Conservation (phyloP, 1,140 invertebrate genomes). For the Drosophila arizonae region DNA sequence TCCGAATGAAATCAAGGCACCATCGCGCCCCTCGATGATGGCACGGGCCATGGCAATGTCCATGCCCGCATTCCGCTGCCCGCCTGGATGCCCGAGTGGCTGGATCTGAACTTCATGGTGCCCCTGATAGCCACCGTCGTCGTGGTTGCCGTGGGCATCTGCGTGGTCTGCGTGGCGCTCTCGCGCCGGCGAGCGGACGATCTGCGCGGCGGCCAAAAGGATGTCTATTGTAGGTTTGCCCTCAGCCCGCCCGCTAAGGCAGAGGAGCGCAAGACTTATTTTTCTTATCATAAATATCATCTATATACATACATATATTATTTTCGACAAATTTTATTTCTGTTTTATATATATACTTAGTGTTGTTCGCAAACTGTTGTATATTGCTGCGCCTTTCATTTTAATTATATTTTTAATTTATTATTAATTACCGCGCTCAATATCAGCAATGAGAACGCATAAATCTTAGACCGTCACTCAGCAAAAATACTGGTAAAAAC, state of each 20-base stretch:
- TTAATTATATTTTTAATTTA: slow-evolving; percentile 1
- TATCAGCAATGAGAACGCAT: slow-evolving; percentile 1
- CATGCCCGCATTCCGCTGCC: slow-evolving; percentile 85
- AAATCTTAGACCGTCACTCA: slow-evolving; percentile 39
- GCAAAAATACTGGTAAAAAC: slow-evolving; percentile 27
- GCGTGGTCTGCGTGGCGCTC: slow-evolving; percentile 93
- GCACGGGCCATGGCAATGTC: slow-evolving; percentile 83
- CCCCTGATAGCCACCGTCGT: slow-evolving; percentile 92
- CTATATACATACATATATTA: slow-evolving; percentile 40
- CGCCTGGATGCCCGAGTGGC: slow-evolving; percentile 92
- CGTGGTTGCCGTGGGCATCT: slow-evolving; percentile 93
- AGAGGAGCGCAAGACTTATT: slow-evolving; percentile 56
- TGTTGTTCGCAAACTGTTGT: slow-evolving; percentile 6
- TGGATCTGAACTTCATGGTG: slow-evolving; percentile 93
- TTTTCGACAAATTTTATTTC: slow-evolving; percentile 56
- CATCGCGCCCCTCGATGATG: slow-evolving; percentile 89
- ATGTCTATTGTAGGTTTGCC: slow-evolving; percentile 86
- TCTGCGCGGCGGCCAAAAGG: slow-evolving; percentile 90
- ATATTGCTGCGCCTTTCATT: slow-evolving; percentile 4
- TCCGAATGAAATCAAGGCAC: slow-evolving; percentile 84
- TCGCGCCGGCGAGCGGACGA: slow-evolving; percentile 91
- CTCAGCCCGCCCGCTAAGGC: not conserved
- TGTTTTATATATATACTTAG: slow-evolving; percentile 35
- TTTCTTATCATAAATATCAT: slow-evolving; percentile 77
- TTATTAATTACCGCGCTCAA: not conserved